These are phyloP conservation scores for Cettia cetti DNA, from an alignment of 2,113 vertebrate genomes.

Conservation along the genomic window DNA sequence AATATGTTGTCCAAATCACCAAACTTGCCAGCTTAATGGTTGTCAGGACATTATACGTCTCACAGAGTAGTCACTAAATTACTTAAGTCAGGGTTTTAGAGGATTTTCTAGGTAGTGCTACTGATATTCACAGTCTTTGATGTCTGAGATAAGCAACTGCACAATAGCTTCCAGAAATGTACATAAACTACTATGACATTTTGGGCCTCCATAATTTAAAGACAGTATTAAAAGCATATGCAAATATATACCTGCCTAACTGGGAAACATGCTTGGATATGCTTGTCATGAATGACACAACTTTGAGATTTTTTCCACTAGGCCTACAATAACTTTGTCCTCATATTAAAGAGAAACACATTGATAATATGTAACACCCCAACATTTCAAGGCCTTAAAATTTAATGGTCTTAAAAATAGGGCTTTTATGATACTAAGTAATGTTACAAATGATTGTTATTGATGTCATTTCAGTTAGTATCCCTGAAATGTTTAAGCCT, in stretches of 20 bases:
- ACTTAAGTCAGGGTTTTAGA: neutral
- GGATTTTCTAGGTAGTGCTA: neutral
- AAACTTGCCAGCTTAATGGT: neutral
- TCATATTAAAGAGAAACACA: neutral
- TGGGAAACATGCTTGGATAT: neutral
- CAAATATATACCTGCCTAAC: neutral
- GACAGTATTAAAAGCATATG: neutral
- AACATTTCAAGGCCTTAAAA: neutral
- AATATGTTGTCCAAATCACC: neutral
- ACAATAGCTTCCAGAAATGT: neutral
- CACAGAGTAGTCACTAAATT: neutral
- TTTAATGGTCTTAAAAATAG: neutral
- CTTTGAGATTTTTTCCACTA: neutral
- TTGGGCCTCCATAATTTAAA: neutral
- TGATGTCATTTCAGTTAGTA: neutral
- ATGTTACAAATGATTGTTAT: neutral
- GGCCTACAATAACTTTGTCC: neutral
- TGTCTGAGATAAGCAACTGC: neutral
- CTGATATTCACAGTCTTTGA: neutral
- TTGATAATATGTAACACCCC: neutral
- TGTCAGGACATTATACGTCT: neutral
- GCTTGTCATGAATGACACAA: neutral
- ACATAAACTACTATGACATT: neutral
- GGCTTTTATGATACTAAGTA: neutral
- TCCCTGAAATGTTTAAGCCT: neutral